Evolutionary conservation across 30 jellyfish, hydroid and myxozoan species (phyloP), one percentile per base, ranked within the genome.

Genomic region (Thelohanellus kitauei): DNA sequence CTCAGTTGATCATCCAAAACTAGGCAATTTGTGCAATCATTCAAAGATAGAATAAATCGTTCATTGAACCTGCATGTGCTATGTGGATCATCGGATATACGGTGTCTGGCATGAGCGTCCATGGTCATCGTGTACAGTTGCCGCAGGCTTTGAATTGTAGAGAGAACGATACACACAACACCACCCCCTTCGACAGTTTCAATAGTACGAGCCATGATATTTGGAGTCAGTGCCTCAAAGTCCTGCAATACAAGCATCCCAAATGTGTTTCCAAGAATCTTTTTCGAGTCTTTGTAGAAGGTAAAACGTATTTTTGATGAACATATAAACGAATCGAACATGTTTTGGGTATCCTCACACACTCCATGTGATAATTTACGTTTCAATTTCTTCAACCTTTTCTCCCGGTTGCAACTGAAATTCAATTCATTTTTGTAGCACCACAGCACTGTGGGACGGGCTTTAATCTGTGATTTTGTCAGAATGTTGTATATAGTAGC

Each of bases 171-270:
- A 58, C 95, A 75, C 17, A 75, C 80, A 14, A 48, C 43, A 3
- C 95, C 95, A 15, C 95, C 95, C 23, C 95, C 95, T 22, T 75
- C 95, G 17, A 75, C 75, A 23, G 95, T 75, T 47, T 75, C 95
- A 6, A 75, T 53, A 8, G 95, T 75, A 32, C 95, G 58, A 38
- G 92, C 92, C 6, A 73, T 45, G 27, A 73, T 33, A 46, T 73
- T 73, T 19, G 92, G 92, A 21, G 91, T 54, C 23, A 73, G 23
- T 48, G 89, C 92, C 35, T 73, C 92, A 73, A 73, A 73, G 40
- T 73, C 92, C 92, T 73, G 31, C 2, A 73, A 48, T 11, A 73
- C 54, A 21, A 73, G 65, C 92, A 73, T 73, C n/a, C 92, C 92
- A 50, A 42, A 62, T 2, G 92, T 73, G 47, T 46, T 73, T 2